These are phyloP conservation scores for Aselliscus stoliczkanus DNA, from an alignment of 2,797 vertebrate species.

Conservation along the genomic window DNA sequence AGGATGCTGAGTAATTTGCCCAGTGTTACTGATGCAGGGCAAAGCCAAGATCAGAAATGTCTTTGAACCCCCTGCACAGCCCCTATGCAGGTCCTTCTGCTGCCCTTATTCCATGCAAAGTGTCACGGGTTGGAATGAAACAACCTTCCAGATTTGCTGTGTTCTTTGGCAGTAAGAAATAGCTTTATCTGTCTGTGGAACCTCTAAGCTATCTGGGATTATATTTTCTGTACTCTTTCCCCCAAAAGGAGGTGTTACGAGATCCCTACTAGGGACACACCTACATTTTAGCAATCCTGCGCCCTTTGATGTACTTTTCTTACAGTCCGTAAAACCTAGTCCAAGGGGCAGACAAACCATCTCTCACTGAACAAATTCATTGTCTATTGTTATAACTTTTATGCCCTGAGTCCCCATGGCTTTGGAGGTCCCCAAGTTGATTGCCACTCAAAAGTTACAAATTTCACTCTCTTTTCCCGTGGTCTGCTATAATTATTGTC, in stretches of 20 bases:
- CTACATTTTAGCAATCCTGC: neutral
- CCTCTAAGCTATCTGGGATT: neutral
- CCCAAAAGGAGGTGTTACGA: neutral
- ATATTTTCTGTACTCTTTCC: neutral
- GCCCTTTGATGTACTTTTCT: neutral
- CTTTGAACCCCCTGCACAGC: neutral
- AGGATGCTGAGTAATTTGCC: neutral
- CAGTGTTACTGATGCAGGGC: neutral
- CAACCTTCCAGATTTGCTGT: neutral
- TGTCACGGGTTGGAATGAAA: neutral
- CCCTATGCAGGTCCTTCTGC: neutral
- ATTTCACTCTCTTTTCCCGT: neutral
- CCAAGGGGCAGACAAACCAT: neutral
- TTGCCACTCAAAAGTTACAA: slow-evolving; percentile 31
- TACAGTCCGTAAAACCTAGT: neutral
- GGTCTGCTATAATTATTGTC: neutral
- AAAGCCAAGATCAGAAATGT: neutral
- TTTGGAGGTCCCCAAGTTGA: slow-evolving; percentile 22
- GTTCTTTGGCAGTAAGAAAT: neutral
- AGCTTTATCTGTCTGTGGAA: neutral
- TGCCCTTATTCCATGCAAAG: neutral
- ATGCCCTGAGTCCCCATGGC: neutral
- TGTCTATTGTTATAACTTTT: neutral
- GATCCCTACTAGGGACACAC: neutral
- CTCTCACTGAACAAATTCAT: neutral